Evolutionary conservation across 1,140 invertebrate species (phyloP), one percentile per base, ranked within the genome.

Genomic region (Leptopilina boulardi): DNA sequence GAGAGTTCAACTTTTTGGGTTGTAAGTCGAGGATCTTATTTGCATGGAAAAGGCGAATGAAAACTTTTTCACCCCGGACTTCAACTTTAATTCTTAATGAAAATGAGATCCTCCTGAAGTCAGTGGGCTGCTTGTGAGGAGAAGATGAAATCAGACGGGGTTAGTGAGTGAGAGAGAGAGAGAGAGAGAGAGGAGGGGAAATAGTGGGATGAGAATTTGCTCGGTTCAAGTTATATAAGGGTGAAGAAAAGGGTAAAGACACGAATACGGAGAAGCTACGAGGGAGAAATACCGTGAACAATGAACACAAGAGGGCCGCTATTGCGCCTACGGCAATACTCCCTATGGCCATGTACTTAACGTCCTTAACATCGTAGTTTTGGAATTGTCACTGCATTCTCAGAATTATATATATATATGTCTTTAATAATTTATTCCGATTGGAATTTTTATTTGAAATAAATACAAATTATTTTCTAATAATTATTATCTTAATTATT

Each of bases 301-400:
- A 89, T 88, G 89, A 89, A 88, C 84, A 89, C 80, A 82, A 88
- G 89, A 88, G 87, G 87, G 85, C 85, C 82, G 88, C 87, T 86
- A 83, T 83, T 89, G 81, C 86, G 90, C 90, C 89, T 90, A 87
- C 87, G 89, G 89, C 89, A 87, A 90, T 85, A 84, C 82, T 86
- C 84, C 86, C 85, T 80, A 76, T 85, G 87, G 88, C 84, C 84
- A 82, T 87, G 85, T 87, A 87, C 88, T 90, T 89, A 89, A 85
- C 21, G 59, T 51, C 82, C 34, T 38, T 10, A 54, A 54, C 83
- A 80, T 84, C 82, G 82, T 89, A 87, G 88, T 82, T 90, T 87
- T 90, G 83, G 77, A 90, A 90, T 89, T 89, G 87, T 88, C 88
- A 71, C 79, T 85, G 75, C 54, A 30, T 30, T 66, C 11, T 30